A percentile compares a stretch with the other conserved stretches of the same genome.
Evolutionary conservation across 2,888 invertebrate species (phyloP).

Genomic region (Blera fallax): DNA sequence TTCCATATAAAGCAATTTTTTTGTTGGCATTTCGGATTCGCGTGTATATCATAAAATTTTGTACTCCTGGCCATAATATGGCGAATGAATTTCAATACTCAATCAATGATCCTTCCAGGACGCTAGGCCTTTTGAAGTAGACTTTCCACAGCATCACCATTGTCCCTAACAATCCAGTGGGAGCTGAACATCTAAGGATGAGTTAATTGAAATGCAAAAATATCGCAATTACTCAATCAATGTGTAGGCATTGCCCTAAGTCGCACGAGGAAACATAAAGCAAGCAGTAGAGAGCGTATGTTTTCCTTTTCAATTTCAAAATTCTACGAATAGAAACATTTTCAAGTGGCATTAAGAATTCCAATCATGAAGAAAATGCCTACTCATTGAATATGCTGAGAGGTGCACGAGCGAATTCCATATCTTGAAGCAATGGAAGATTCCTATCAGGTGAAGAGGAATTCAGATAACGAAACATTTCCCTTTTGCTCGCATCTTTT

Average conservation of each 20-base stretch:
- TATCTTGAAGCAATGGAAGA: not conserved
- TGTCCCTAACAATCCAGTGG: too few species aligned
- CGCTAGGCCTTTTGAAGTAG: too few species aligned
- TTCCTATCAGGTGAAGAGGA: not conserved
- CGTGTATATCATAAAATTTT: too few species aligned
- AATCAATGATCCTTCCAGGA: too few species aligned
- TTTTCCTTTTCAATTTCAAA: not conserved
- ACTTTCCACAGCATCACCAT: too few species aligned
- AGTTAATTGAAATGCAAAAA: too few species aligned
- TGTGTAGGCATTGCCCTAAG: not conserved
- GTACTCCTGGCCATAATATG: too few species aligned
- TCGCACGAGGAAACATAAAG: not conserved
- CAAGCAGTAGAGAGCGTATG: not conserved
- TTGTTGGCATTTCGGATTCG: too few species aligned
- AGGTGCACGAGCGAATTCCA: not conserved
- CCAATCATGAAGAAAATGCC: not conserved
- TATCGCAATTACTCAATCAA: not conserved
- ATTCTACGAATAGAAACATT: not conserved
- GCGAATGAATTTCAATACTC: too few species aligned
- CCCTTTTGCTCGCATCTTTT: not conserved
- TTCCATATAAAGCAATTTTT: too few species aligned
- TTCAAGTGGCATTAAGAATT: not conserved
- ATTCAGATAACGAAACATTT: not conserved
- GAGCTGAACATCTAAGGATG: too few species aligned
- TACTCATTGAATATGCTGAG: not conserved